Base-by-base conservation (phyloP, 2,113 vertebrate genomes). In the Salminus brasiliensis region DNA sequence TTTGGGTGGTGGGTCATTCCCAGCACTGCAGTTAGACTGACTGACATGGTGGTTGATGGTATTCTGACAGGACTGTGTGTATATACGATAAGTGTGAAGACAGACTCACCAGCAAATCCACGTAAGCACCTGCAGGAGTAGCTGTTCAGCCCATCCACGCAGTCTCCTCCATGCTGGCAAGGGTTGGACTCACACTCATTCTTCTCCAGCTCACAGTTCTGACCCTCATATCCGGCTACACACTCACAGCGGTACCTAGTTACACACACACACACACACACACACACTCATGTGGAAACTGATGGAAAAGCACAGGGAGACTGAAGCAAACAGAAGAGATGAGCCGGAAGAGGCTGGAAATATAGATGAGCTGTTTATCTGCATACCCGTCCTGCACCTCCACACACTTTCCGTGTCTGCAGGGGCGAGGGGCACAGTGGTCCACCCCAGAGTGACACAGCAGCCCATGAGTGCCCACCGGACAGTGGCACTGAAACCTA, bases 181-280 rank as follows among this genome's bases (percentile, higher is more conserved):
- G 96, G 97, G 83, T 89, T 94, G 9, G 94, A 93, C 86, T 94
- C 93, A 78, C 97, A 98, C 76, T 97, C 96, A 0, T 98, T 93
- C 72, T 89, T 94, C 83, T 97, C 95, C 85, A 93, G 90, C 43
- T 96, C 94, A 53, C 97, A 98, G 85, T 93, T 93, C 81, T 89
- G 81, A 75, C 97, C 97, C 66, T 88, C 77, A 94, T 95, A 98
- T 74, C 97, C 97, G 36, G 94, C 86, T 27, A 95, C 88, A 5
- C 97, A 98, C 79, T 94, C 85, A 83, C 96, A 98, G 53, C 82
- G 93, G 85, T 96, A 98, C 79, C 96, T 98, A 88, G 5, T 71
- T 10, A 69, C 25, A 81, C 45, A 74, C 39, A 5, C 68, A 67
- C 29, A 66, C 47, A 72, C 55, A 55, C 53, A 70, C 53, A 39